Conservation (phyloP, 2,888 invertebrate genomes). For the Drosophila birchii region DNA sequence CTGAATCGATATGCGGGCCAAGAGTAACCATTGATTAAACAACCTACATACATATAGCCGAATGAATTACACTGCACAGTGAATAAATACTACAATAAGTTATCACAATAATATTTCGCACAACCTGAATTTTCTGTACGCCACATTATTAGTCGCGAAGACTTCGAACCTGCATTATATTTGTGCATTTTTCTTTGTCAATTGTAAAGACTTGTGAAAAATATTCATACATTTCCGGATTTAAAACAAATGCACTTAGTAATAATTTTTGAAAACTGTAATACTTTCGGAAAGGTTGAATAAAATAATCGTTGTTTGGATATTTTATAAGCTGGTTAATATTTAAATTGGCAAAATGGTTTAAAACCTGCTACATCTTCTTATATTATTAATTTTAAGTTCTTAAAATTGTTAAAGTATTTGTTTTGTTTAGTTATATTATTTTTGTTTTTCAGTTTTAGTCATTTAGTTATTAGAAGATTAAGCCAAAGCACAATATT, state of each 20-base stretch:
- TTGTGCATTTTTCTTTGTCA: not conserved
- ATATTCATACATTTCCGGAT: not conserved
- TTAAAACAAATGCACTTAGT: not conserved
- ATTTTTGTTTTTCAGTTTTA: too few relatives aligned
- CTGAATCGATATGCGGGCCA: slow-evolving; percentile 64
- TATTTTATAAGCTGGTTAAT: too few relatives aligned
- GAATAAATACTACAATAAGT: not conserved
- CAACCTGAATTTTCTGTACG: not conserved
- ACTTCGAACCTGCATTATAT: not conserved
- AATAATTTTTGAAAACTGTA: too few relatives aligned
- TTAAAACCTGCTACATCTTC: too few relatives aligned
- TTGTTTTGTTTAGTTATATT: too few relatives aligned
- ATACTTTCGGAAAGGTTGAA: too few relatives aligned
- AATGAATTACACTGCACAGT: not conserved
- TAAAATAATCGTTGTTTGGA: too few relatives aligned
- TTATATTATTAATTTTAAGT: too few relatives aligned
- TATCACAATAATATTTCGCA: not conserved
- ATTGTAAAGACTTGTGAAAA: not conserved
- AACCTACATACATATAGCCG: slow-evolving; percentile 19
- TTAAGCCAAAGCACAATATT: not conserved
- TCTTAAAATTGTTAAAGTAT: too few relatives aligned
- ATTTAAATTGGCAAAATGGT: too few relatives aligned
- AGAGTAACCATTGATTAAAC: slow-evolving; percentile 75
- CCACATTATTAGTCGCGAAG: too few relatives aligned
- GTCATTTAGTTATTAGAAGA: not conserved